Conservation (phyloP, 1,140 invertebrate species). For the Drosophila ironensis region DNA sequence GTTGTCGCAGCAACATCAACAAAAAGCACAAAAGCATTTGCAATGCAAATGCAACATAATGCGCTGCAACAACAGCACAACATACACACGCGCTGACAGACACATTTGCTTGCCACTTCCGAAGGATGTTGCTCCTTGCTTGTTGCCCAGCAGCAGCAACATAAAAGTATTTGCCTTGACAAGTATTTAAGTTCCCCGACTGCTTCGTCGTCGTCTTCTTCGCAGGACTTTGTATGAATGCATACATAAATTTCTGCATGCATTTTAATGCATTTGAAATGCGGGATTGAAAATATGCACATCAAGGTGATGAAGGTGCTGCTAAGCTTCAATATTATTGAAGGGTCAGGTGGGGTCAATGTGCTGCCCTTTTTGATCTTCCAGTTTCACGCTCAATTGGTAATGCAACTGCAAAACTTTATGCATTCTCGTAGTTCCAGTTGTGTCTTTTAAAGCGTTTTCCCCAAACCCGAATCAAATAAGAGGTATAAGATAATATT, state of each 20-base stretch:
- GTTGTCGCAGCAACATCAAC: conserved; percentile 56
- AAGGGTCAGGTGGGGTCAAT: not conserved
- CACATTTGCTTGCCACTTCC: conserved; percentile 69
- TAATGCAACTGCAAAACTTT: no score
- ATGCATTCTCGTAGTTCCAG: no score
- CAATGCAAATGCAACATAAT: conserved; percentile 78
- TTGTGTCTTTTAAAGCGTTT: no score
- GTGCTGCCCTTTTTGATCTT: no score
- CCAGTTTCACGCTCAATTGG: no score
- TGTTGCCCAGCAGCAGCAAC: conserved; percentile 33
- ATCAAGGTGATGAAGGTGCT: conserved; percentile 11
- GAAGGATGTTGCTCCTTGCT: conserved; percentile 56
- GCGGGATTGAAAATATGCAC: conserved; percentile 14
- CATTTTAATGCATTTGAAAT: conserved; percentile 54
- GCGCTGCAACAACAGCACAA: conserved; percentile 48
- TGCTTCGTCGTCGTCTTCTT: conserved; percentile 13
- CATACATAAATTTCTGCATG: conserved; percentile 45
- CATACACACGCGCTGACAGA: conserved; percentile 34
- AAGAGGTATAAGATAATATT: not conserved
- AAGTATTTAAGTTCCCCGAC: conserved; percentile 66
- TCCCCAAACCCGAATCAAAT: not conserved
- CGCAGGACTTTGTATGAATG: conserved; percentile 19
- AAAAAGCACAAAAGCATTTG: conserved; percentile 77
- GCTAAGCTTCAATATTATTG: conserved; percentile 22
- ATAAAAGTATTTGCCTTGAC: conserved; percentile 58